Base-by-base conservation (phyloP, 2,888 invertebrate species). In the Nyleta sp. region DNA sequence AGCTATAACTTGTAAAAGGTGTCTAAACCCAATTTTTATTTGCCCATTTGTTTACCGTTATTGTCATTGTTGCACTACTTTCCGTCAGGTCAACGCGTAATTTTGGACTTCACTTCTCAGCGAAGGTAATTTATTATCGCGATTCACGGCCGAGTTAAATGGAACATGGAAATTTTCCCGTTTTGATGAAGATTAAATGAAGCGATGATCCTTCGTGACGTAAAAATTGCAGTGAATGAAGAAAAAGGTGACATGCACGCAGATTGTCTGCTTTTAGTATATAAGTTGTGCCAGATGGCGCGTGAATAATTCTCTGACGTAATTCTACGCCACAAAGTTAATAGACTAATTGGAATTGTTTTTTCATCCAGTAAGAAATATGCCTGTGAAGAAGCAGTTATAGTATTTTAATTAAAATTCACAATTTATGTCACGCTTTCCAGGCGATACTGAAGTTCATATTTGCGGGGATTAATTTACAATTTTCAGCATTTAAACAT, bases 141-240 rank as follows among this genome's bases (percentile, higher is more conserved):
- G 8, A 60, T 62, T 62, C 60, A 70, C n/a, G 24, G 48, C 11
- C 28, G 15, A 0, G 20, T 62, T 46, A 72, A 64, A 44, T 55
- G 35, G 17, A 48, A 28, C 55, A 28, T 24, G 40, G 44, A n/a
- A 46, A 5, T 42, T 70, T 72, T 64, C 42, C 38, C 46, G 15
- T 55, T 57, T 48, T 57, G 20, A 59, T 57, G 40, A 57, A 50
- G 65, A 57, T 57, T 50, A 64, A 65, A 65, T 50, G 73, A 64
- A 57, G 40, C 40, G 35, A 55, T 24, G 42, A 73, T 65, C 33
- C 24, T 50, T 31, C 73, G 65, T 33, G 42, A 59, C 50, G 50
- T 7, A 35, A 50, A 59, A 65, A 57, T 57, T 73, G 57, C 64
- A 65, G 48, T 73, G 42, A 73, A 65, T 72, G 53, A 20, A 53